phyloP scores from a whole-genome alignment of 1,140 invertebrate genomes.

The Lutraria rhynchaena region DNA sequence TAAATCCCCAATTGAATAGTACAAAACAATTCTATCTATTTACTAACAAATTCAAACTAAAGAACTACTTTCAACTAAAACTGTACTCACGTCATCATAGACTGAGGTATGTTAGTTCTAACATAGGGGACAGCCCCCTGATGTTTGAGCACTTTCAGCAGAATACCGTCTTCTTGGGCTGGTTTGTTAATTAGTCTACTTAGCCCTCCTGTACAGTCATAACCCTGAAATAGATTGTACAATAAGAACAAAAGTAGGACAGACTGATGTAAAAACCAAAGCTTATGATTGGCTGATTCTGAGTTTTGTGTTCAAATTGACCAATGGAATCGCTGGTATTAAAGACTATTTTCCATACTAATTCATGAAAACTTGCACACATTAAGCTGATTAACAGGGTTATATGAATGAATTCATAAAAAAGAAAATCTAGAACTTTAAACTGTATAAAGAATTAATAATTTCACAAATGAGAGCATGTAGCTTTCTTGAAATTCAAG shows the following conservation, averaged over 20 bases:
- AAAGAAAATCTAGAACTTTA: no score
- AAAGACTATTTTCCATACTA: not conserved
- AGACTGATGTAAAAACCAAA: not conserved
- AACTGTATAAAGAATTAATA: no score
- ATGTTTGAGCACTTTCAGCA: slow-evolving; percentile 72
- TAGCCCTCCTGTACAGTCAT: slow-evolving; percentile 83
- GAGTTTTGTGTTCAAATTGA: not conserved
- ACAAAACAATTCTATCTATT: no score
- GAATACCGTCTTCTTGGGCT: slow-evolving; percentile 86
- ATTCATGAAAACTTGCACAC: not conserved
- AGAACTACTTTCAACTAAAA: no score
- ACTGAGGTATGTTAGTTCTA: slow-evolving; percentile 80
- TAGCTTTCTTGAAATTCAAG: no score
- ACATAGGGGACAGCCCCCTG: slow-evolving; percentile 80
- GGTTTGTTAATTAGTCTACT: slow-evolving; percentile 81
- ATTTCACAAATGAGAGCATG: no score
- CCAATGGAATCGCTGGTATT: not conserved
- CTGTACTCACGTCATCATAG: slow-evolving; percentile 76
- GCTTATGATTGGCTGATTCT: not conserved
- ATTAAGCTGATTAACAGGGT: not conserved
- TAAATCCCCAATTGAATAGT: no score
- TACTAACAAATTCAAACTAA: no score
- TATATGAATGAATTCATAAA: not conserved
- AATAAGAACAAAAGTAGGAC: not conserved
- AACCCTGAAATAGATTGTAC: slow-evolving; percentile 71